A percentile compares a stretch with the other conserved stretches of the same genome.
phyloP scores from a whole-genome alignment of 2,797 vertebrate genomes.

The Zenarchopterus dispar region DNA sequence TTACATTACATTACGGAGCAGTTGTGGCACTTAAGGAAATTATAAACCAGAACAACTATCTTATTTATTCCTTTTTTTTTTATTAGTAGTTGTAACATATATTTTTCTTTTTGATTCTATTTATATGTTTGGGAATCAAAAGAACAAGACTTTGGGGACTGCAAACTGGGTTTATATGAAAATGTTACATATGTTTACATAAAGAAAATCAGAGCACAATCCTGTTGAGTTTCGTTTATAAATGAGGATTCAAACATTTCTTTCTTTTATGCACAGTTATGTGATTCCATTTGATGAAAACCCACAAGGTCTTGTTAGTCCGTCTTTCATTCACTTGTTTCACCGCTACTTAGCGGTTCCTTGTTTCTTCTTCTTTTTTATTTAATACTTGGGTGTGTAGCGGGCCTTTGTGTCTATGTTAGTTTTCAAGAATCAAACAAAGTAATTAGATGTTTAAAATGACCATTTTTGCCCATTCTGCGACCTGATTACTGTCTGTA shows the following conservation, averaged over 20 bases:
- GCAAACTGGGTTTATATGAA: too few species aligned
- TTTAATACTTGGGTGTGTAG: constrained; percentile 24
- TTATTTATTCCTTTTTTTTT: too few species aligned
- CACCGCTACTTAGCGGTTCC: constrained; percentile 8
- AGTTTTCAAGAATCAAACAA: constrained; percentile 48
- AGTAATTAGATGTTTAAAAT: constrained; percentile 59
- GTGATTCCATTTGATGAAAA: not conserved
- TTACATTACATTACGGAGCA: too few species aligned
- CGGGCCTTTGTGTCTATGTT: constrained; percentile 36
- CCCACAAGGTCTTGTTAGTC: not conserved
- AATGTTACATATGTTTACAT: too few species aligned
- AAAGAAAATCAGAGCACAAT: too few species aligned
- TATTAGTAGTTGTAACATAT: too few species aligned
- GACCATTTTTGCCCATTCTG: constrained; percentile 44
- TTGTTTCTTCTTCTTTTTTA: constrained; percentile 9
- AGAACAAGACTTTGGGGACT: too few species aligned
- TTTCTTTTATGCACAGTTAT: constrained; percentile 10
- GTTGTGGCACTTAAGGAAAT: too few species aligned
- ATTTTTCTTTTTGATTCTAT: too few species aligned
- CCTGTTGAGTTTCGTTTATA: not conserved
- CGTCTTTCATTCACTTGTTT: not conserved
- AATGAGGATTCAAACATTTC: not conserved
- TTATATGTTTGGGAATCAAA: too few species aligned
- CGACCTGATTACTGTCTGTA: constrained; percentile 10
- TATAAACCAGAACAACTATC: too few species aligned